Percentiles rank a stretch among this genome's conserved stretches.
Evolutionary conservation across 2,797 vertebrate species (phyloP).

Genomic region (Danio tinwini): DNA sequence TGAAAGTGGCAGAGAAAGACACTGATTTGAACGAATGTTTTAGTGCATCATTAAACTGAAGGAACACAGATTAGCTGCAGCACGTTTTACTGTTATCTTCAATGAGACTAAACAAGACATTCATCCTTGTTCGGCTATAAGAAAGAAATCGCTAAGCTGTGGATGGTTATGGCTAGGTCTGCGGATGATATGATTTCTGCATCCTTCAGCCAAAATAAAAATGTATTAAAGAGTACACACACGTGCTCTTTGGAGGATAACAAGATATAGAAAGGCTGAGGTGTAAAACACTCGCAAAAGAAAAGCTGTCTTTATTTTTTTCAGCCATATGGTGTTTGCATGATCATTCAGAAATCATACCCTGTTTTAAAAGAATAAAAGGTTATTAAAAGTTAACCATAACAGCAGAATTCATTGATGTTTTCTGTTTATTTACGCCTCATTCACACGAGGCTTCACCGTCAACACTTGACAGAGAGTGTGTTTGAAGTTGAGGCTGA

Average conservation of each 20-base stretch:
- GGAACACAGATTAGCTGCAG: too few relatives aligned
- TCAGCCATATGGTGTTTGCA: too few relatives aligned
- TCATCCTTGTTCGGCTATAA: slow-evolving; percentile 33
- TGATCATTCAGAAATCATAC: too few relatives aligned
- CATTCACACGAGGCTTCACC: too few relatives aligned
- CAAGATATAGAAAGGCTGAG: neutral
- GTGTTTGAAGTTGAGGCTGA: too few relatives aligned
- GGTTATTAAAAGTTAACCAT: too few relatives aligned
- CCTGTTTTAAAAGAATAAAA: too few relatives aligned
- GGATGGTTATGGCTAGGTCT: slow-evolving; percentile 35
- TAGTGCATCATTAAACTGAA: neutral
- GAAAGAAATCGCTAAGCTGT: neutral
- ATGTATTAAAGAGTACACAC: neutral
- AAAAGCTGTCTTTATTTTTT: too few relatives aligned
- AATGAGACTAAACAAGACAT: slow-evolving; percentile 44
- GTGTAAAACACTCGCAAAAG: too few relatives aligned
- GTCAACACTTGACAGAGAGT: too few relatives aligned
- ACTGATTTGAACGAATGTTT: neutral
- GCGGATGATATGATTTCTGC: slow-evolving; percentile 28
- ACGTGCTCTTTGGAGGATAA: neutral
- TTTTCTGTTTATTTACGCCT: too few relatives aligned
- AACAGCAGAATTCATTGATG: too few relatives aligned
- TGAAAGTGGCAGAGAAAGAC: neutral
- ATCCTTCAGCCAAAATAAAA: slow-evolving; percentile 37
- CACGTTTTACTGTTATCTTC: slow-evolving; percentile 3